Conservation (phyloP, 1,140 invertebrate genomes). For the Galleria mellonella region DNA sequence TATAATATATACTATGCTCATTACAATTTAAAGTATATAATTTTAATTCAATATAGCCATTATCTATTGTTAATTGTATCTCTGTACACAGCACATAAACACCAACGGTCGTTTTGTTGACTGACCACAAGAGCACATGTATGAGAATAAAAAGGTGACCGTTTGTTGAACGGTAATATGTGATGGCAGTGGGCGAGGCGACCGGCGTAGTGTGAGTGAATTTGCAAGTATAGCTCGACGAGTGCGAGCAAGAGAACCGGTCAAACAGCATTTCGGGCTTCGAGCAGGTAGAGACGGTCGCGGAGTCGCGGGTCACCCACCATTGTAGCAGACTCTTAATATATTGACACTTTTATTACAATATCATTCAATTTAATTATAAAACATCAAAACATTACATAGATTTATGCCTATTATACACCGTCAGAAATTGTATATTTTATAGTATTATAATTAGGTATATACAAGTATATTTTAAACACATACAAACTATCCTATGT, state of each 20-base stretch:
- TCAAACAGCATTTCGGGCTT: slow-evolving; percentile 53
- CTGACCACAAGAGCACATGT: slow-evolving; percentile 11
- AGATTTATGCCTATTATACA: too few relatives aligned
- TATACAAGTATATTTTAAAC: too few relatives aligned
- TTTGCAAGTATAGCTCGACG: slow-evolving; percentile 49
- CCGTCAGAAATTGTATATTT: too few relatives aligned
- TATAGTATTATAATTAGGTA: too few relatives aligned
- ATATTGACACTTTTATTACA: background rate
- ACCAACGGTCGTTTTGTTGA: slow-evolving; percentile 5
- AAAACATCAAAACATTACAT: too few relatives aligned
- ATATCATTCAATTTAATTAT: too few relatives aligned
- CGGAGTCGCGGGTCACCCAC: too few relatives aligned
- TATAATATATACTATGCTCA: too few relatives aligned
- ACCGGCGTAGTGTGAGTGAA: slow-evolving; percentile 56
- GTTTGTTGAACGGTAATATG: slow-evolving; percentile 30
- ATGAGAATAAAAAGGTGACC: slow-evolving; percentile 33
- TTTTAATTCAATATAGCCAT: too few relatives aligned
- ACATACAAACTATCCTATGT: too few relatives aligned
- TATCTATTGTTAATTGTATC: background rate
- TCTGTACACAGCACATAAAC: slow-evolving; percentile 1
- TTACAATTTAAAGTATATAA: too few relatives aligned
- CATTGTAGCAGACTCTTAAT: too few relatives aligned
- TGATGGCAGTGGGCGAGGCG: slow-evolving; percentile 26
- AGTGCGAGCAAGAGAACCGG: slow-evolving; percentile 59
- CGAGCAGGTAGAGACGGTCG: slow-evolving; percentile 21